Conservation (phyloP, 2,797 vertebrate genomes). For the Hozukius guyotensis region DNA sequence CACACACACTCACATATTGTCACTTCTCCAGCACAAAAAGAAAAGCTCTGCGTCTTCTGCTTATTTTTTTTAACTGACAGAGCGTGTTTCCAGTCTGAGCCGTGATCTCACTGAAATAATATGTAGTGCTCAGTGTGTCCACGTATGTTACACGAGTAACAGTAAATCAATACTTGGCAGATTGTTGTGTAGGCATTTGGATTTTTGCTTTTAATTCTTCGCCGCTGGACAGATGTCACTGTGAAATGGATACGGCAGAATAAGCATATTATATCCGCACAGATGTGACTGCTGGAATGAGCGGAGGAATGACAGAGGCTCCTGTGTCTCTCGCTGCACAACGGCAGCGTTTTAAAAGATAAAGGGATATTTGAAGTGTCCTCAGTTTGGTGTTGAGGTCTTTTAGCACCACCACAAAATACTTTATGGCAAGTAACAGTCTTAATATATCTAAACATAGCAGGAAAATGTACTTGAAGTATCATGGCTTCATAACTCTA, state of each 20-base stretch:
- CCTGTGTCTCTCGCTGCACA: slow-evolving; percentile 12
- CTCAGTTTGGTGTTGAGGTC: not conserved
- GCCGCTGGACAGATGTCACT: slow-evolving; percentile 77
- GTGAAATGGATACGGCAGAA: slow-evolving; percentile 77
- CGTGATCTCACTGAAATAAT: slow-evolving; percentile 62
- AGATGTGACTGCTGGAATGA: slow-evolving; percentile 56
- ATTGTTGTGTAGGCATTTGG: slow-evolving; percentile 71
- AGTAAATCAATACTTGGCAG: slow-evolving; percentile 79
- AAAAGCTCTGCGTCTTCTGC: slow-evolving; percentile 27
- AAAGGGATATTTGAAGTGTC: not conserved
- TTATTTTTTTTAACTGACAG: slow-evolving; percentile 7
- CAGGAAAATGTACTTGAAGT: not conserved
- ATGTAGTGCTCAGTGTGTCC: slow-evolving; percentile 44
- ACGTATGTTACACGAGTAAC: slow-evolving; percentile 65
- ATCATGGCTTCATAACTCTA: no score
- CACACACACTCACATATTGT: slow-evolving; percentile 15
- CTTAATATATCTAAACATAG: no score
- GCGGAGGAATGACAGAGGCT: slow-evolving; percentile 29
- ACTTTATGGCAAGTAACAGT: not conserved
- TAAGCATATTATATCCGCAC: slow-evolving; percentile 68
- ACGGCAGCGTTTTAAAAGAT: not conserved
- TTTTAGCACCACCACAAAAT: not conserved
- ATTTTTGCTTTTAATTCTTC: slow-evolving; percentile 65
- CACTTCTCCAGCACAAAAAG: slow-evolving; percentile 21
- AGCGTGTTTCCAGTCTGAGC: slow-evolving; percentile 47